phyloP scores from a whole-genome alignment of 2,888 invertebrate genomes.

The Nomada ruficornis region DNA sequence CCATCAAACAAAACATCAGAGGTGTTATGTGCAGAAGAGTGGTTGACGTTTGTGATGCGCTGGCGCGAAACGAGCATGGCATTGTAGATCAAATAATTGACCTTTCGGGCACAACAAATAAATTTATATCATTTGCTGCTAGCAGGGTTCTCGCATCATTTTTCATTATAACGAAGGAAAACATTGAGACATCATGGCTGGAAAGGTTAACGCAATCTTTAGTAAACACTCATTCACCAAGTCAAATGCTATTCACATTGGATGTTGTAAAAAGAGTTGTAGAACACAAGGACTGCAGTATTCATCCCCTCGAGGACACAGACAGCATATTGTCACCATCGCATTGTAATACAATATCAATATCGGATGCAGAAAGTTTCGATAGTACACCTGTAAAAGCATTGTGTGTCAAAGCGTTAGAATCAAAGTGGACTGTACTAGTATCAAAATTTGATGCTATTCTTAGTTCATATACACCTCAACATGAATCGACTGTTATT shows the following conservation, averaged over 20 bases:
- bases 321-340: constrained; percentile 79
- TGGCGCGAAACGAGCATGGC: constrained; percentile 92
- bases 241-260: constrained; percentile 92
- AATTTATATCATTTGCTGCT: constrained; percentile 92
- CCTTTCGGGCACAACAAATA: constrained; percentile 91
- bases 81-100: constrained; percentile 94
- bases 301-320: constrained; percentile 91
- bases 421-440: constrained; percentile 93
- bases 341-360: constrained; percentile 87
- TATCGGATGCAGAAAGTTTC: constrained; percentile 92
- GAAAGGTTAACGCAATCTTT: constrained; percentile 91
- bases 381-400: constrained; percentile 95
- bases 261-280: constrained; percentile 94
- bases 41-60: constrained; percentile 91
- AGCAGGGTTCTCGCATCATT: constrained; percentile 93
- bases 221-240: constrained; percentile 85
- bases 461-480: constrained; percentile 84
- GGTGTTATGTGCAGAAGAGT: constrained; percentile 93
- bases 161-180: constrained; percentile 93
- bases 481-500: constrained; percentile 86
- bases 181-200: constrained; percentile 92
- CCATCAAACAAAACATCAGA: constrained; percentile 92
- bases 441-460: constrained; percentile 86
- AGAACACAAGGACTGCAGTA: constrained; percentile 93
- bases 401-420: constrained; percentile 93